Conservation (phyloP, 2,113 vertebrate species). For the Monopterus albus region DNA sequence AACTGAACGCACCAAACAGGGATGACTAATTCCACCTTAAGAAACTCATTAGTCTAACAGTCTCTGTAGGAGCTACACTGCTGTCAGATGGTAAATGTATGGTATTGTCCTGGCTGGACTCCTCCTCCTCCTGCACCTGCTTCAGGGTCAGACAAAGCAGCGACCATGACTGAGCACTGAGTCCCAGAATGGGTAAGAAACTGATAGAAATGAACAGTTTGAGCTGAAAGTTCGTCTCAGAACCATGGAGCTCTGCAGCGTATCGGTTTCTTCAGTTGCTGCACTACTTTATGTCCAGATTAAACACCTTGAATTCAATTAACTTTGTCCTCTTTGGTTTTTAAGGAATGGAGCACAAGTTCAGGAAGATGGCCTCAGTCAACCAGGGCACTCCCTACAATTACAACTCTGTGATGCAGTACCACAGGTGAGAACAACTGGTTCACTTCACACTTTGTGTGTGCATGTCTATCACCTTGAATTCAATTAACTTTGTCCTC, state of each 20-base stretch:
- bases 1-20: too few relatives aligned
- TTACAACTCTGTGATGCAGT: slow-evolving; percentile 74
- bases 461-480: not conserved
- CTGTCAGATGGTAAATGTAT: too few relatives aligned
- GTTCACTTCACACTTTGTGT: not conserved
- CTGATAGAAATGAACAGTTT: not conserved
- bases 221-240: not conserved
- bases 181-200: slow-evolving; percentile 65
- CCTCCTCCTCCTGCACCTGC: slow-evolving; percentile 74
- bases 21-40: too few relatives aligned
- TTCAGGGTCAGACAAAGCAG: slow-evolving; percentile 60
- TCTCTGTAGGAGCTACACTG: too few relatives aligned
- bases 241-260: not conserved
- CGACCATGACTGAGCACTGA: slow-evolving; percentile 71
- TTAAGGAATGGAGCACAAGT: slow-evolving; percentile 65
- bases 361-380: slow-evolving; percentile 55
- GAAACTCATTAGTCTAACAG: too few relatives aligned
- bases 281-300: not conserved
- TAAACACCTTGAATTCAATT: not conserved
- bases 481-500: not conserved
- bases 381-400: too few relatives aligned
- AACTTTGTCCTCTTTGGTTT: not conserved
- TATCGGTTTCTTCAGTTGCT: too few relatives aligned
- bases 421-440: slow-evolving; percentile 53
- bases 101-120: too few relatives aligned